A percentile compares a stretch with the other conserved stretches of the same genome.
Conservation (phyloP, 2,113 vertebrate genomes). For the Glaucomys volans region DNA sequence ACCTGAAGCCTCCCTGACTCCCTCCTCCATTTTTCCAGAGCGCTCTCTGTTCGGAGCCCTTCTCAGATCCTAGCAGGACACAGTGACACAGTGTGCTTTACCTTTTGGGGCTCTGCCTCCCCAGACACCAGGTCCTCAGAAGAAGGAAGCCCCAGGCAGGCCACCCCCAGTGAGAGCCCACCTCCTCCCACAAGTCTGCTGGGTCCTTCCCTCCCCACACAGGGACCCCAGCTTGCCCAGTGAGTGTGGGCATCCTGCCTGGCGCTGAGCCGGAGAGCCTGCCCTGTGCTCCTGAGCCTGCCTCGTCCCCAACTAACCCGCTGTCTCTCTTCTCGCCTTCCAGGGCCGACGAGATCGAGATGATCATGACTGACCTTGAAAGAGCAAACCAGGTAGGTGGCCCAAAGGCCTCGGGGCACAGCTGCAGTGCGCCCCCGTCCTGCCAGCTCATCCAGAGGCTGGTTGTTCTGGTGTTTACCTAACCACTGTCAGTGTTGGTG, state of each 20-base stretch:
- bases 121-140: background rate
- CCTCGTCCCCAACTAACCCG: background rate
- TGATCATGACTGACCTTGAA: conserved; percentile 99
- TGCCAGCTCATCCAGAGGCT: background rate
- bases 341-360: conserved; percentile 98
- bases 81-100: background rate
- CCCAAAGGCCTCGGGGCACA: background rate
- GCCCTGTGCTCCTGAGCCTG: background rate
- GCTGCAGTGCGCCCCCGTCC: background rate
- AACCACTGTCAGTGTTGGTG: accelerated
- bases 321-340: conserved; percentile 68
- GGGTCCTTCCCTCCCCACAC: background rate
- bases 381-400: conserved; percentile 97
- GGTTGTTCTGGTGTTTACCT: background rate
- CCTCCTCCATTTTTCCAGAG: background rate
- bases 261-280: background rate
- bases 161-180: background rate
- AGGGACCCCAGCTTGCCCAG: too few relatives aligned
- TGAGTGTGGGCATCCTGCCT: background rate
- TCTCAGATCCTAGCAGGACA: background rate
- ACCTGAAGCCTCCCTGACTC: background rate
- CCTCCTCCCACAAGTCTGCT: background rate
- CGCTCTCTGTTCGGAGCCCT: background rate
- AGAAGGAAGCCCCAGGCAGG: background rate
- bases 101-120: background rate